Evolutionary conservation across 2,888 invertebrate species (phyloP).

Genomic region (Philopedon plagiatum): DNA sequence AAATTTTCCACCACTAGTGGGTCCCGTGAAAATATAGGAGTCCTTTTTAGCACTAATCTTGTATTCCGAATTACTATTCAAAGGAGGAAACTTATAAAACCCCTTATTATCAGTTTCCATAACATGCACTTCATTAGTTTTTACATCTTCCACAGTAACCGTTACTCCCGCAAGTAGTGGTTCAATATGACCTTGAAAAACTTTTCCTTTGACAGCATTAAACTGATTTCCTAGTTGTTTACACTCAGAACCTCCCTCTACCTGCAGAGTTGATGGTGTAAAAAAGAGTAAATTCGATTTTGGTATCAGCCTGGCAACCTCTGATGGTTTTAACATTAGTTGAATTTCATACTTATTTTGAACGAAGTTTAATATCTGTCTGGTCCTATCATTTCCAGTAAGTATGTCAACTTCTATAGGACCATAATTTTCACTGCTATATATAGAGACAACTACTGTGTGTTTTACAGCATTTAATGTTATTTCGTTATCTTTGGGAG

Average conservation of each 20-base stretch:
- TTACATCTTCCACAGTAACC: constrained; percentile 70
- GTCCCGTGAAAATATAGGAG: constrained; percentile 86
- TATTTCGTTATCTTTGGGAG: constrained; percentile 65
- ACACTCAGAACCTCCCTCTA: constrained; percentile 80
- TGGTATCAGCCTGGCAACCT: constrained; percentile 76
- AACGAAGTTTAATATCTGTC: constrained; percentile 50
- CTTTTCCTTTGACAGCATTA: constrained; percentile 68
- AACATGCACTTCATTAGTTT: constrained; percentile 67
- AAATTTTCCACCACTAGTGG: constrained; percentile 80
- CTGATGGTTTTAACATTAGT: constrained; percentile 70
- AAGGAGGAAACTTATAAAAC: constrained; percentile 87
- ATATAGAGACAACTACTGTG: constrained; percentile 58
- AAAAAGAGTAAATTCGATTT: constrained; percentile 82
- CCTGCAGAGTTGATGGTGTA: constrained; percentile 73
- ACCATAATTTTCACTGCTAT: constrained; percentile 59
- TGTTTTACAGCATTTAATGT: constrained; percentile 64
- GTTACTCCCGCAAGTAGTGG: constrained; percentile 77
- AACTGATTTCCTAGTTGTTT: constrained; percentile 73
- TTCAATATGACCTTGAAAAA: constrained; percentile 76
- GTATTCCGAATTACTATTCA: constrained; percentile 81
- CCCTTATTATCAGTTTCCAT: constrained; percentile 80
- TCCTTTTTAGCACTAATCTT: constrained; percentile 85
- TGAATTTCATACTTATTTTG: constrained; percentile 66
- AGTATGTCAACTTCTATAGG: constrained; percentile 57
- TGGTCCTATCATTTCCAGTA: constrained; percentile 49